A percentile compares a stretch with the other conserved stretches of the same genome.
Conservation (phyloP, 2,888 invertebrate species). For the Aphidius colemani region DNA sequence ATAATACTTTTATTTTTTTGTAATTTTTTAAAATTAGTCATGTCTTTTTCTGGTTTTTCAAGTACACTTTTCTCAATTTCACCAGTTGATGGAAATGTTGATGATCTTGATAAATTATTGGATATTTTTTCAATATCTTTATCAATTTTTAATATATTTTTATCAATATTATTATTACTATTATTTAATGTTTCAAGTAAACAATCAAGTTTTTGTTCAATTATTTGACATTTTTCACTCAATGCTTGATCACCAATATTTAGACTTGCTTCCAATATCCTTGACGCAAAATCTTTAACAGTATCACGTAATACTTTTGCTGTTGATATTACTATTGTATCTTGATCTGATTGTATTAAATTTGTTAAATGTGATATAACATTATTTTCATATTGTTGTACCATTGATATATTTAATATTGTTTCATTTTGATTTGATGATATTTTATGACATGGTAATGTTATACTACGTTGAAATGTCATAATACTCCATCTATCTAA, state of each 20-base stretch:
- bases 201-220: conserved; percentile 77
- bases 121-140: conserved; percentile 27
- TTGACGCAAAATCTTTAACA: conserved; percentile 74
- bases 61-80: conserved; percentile 59
- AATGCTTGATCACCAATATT: conserved; percentile 68
- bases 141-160: conserved; percentile 47
- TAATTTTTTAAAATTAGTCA: conserved; percentile 60
- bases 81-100: conserved; percentile 38
- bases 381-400: conserved; percentile 75
- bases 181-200: conserved; percentile 74
- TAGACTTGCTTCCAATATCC: conserved; percentile 66
- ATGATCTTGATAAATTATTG: conserved; percentile 23
- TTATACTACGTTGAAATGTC: conserved; percentile 82
- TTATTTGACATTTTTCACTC: conserved; percentile 71
- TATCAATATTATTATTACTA: conserved; percentile 63
- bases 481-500: conserved; percentile 97
- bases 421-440: conserved; percentile 64
- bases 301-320: conserved; percentile 80
- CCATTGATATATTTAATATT: conserved; percentile 63
- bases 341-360: conserved; percentile 82
- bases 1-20: conserved; percentile 59
- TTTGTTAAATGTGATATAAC: conserved; percentile 81
- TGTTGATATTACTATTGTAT: conserved; percentile 72
- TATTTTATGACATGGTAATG: conserved; percentile 64
- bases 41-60: conserved; percentile 64